Evolutionary conservation across 2,888 invertebrate genomes (phyloP).

Genomic region (Megaustenia siamemsis): DNA sequence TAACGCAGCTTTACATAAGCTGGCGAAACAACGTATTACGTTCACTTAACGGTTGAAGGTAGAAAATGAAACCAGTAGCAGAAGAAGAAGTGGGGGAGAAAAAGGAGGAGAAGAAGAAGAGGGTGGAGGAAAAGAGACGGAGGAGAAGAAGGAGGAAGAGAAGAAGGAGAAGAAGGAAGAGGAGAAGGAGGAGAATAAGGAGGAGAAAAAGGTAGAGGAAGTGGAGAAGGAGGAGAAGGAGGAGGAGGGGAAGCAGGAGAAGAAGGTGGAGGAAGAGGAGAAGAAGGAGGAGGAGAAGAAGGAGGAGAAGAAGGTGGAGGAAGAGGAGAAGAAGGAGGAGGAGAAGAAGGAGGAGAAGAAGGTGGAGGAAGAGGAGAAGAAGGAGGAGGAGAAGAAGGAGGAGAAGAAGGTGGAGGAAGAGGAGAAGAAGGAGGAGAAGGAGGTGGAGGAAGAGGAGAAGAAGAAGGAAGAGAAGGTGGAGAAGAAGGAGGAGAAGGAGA

Average conservation of each 20-base stretch:
- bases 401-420: not conserved
- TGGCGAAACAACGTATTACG: no score
- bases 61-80: no score
- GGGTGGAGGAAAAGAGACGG: no score
- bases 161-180: not conserved
- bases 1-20: no score
- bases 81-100: no score
- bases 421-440: not conserved
- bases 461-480: constrained; percentile 2
- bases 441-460: not conserved
- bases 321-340: not conserved
- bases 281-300: not conserved
- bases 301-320: not conserved
- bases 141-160: not conserved
- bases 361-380: not conserved
- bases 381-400: constrained; percentile 11
- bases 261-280: not conserved
- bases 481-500: constrained; percentile 18
- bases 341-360: not conserved
- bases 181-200: no score
- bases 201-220: no score
- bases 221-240: no score
- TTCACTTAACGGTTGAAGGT: no score
- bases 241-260: no score
- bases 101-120: not conserved